Evolutionary conservation across 2,113 vertebrate genomes (phyloP).

Genomic region (Spea bombifrons): DNA sequence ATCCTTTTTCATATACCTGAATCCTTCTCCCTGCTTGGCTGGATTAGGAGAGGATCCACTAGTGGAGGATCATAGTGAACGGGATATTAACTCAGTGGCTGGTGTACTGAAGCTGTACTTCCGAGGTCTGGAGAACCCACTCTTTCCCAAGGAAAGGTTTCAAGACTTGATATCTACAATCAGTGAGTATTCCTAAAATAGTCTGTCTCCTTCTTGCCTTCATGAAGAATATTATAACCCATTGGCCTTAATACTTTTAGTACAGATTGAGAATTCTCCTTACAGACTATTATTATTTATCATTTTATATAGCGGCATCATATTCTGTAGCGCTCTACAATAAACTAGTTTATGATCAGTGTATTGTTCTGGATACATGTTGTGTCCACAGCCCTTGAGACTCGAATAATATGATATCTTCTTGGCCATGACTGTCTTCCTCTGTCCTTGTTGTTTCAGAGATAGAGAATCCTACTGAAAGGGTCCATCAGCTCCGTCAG

Average conservation of each 20-base stretch:
- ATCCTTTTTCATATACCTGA: no score
- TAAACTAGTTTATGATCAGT: no score
- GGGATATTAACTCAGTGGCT: constrained; percentile 95
- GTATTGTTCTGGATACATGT: no score
- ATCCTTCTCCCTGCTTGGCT: neutral
- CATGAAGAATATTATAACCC: neutral
- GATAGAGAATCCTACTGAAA: constrained; percentile 80
- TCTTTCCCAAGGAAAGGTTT: constrained; percentile 97
- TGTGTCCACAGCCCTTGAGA: no score
- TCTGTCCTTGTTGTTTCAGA: constrained; percentile 70
- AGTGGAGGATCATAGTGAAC: constrained; percentile 87
- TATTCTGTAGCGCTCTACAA: no score
- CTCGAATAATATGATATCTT: no score
- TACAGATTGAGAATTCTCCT: no score
- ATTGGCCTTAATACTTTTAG: no score
- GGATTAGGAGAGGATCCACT: constrained; percentile 90
- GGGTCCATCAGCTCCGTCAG: constrained; percentile 92
- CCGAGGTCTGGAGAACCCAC: constrained; percentile 92
- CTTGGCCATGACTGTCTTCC: neutral
- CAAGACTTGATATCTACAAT: constrained; percentile 93
- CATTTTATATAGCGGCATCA: no score
- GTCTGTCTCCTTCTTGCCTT: neutral
- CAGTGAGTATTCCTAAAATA: constrained; percentile 74
- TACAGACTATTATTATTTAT: no score
- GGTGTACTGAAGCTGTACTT: constrained; percentile 98